Evolutionary conservation across 53 echinoderm and acorn worm species (phyloP).

Genomic region (Stichopus horrens): DNA sequence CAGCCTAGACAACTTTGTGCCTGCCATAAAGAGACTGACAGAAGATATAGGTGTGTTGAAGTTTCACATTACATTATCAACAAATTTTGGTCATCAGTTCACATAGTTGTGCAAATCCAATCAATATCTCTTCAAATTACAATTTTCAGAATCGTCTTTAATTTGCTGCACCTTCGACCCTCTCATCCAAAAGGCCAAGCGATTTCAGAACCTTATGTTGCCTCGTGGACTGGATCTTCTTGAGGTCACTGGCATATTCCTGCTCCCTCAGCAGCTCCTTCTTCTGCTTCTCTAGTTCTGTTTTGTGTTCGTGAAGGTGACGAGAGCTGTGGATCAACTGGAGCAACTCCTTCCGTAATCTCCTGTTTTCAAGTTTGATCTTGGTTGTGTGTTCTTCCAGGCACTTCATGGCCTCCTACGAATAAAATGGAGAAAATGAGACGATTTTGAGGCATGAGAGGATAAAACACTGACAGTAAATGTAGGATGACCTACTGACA

Average conservation of each 20-base stretch:
- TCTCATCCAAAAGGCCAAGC: constrained; percentile 73
- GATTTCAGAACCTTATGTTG: constrained; percentile 95
- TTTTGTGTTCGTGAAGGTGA: constrained; percentile 79
- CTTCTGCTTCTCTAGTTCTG: constrained; percentile 70
- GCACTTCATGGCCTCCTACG: constrained; percentile 90
- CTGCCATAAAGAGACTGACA: too few relatives aligned
- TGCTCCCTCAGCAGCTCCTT: constrained; percentile 84
- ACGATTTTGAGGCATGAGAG: neutral
- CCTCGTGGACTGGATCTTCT: constrained; percentile 77
- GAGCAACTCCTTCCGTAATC: constrained; percentile 82
- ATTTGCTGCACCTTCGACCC: constrained; percentile 37
- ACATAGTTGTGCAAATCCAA: neutral
- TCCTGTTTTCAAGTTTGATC: constrained; percentile 86
- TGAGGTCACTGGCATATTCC: constrained; percentile 87
- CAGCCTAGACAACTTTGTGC: too few relatives aligned
- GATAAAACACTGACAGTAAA: too few relatives aligned
- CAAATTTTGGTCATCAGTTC: too few relatives aligned
- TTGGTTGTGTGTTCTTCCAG: constrained; percentile 85
- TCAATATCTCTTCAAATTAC: constrained; percentile 23
- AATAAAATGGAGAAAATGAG: neutral
- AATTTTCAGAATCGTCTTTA: constrained; percentile 70
- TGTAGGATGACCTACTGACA: too few relatives aligned
- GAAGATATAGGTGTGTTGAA: too few relatives aligned
- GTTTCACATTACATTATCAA: too few relatives aligned
- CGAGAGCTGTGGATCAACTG: constrained; percentile 87